Evolutionary conservation across 2,888 invertebrate species (phyloP), one percentile per base, ranked within the genome.

Genomic region (Cantharis nigra): DNA sequence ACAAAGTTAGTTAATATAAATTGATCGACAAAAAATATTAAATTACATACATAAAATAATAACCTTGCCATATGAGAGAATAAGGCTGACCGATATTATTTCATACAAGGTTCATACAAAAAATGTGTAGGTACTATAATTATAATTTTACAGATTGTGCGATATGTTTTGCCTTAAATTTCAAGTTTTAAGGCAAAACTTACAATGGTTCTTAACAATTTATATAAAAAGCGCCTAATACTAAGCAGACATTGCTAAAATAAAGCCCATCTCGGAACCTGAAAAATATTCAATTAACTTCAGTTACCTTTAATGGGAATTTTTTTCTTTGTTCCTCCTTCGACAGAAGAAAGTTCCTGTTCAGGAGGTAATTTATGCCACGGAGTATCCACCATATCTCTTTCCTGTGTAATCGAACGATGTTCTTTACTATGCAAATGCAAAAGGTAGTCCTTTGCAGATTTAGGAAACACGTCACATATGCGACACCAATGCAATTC

Each of bases 401-500:
- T 89, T 83, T 91, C 91, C 89, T 92, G 87, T 77, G 84, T 86
- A 80, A 83, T 91, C 88, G 93, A 92, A 85, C 93, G 93, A 89
- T 97, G 97, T 62, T 93, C 93, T 79, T 92, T 91, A 72, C 93
- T 92, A 86, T 96, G 96, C 82, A 96, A 91, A 90, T 97, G 97
- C 87, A 94, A 93, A 82, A 97, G 89, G 87, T 94, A 95, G 87
- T 96, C 95, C 87, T 96, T 95, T 71, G 96, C 96, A 2, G 96
- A 95, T 85, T 94, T 92, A 30, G 96, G 96, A 88, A 97, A 97
- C 83, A 94, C 94, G 87, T 95, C 94, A 89, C 97, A 97, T 70
- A 93, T 92, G 74, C 95, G 91, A 87, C 96, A 97, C 97, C 97
- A 97, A 87, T 96, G 96, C 91, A 95, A 93, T 89, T 96, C 96